phyloP scores from a whole-genome alignment of 2,888 invertebrate species.

The Apamea crenata region DNA sequence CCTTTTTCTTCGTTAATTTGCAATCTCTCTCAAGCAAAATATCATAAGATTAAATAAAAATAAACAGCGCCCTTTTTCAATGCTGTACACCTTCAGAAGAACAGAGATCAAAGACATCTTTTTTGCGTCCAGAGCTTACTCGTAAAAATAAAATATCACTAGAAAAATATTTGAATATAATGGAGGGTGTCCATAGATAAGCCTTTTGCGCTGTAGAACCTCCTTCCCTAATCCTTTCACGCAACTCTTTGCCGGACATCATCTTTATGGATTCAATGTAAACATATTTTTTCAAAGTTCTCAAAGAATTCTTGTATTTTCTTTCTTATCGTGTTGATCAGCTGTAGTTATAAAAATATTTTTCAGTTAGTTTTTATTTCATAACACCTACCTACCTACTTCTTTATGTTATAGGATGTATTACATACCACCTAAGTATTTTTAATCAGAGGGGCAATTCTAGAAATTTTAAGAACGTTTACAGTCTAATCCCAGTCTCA shows the following conservation, averaged over 20 bases:
- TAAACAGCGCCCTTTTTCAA: constrained; percentile 62
- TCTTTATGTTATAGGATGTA: not conserved
- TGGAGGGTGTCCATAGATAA: constrained; percentile 83
- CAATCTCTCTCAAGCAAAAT: constrained; percentile 12
- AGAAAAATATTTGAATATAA: constrained; percentile 87
- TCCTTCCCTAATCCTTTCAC: constrained; percentile 79
- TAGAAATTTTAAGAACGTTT: no score
- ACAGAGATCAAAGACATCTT: constrained; percentile 83
- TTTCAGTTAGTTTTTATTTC: not conserved
- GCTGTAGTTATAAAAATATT: constrained; percentile 14
- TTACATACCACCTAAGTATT: not conserved
- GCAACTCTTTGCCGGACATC: constrained; percentile 84
- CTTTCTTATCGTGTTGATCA: constrained; percentile 27
- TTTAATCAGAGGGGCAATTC: not conserved
- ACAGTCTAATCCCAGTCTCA: no score
- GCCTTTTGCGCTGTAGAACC: constrained; percentile 71
- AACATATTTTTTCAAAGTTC: constrained; percentile 49
- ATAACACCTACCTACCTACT: not conserved
- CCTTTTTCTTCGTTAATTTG: constrained; percentile 8
- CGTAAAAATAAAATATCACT: constrained; percentile 86
- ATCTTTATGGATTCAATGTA: constrained; percentile 78
- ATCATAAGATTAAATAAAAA: constrained; percentile 58
- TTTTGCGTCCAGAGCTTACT: constrained; percentile 71
- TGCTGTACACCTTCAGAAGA: constrained; percentile 60
- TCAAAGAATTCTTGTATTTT: constrained; percentile 33